Percentiles rank a stretch among this genome's conserved stretches.
Conservation (phyloP, 1,140 invertebrate species). For the Aphidius gifuensis region DNA sequence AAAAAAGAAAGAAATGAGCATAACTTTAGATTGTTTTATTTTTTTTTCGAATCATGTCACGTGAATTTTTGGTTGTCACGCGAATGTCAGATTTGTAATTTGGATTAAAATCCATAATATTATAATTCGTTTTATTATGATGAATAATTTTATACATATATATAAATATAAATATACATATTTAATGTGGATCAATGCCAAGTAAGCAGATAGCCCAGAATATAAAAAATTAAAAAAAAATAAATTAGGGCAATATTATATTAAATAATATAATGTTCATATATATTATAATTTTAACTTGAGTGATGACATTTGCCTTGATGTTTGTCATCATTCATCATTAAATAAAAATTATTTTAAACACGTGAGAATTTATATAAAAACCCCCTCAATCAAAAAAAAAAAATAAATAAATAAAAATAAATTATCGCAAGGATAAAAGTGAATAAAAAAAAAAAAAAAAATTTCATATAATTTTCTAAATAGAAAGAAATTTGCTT, state of each 20-base stretch:
- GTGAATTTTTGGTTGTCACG: conserved; percentile 13
- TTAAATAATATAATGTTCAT: no score
- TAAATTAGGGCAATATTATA: no score
- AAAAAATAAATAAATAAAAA: not conserved
- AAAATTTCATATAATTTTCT: conserved; percentile 3
- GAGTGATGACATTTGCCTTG: no score
- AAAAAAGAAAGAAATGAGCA: not conserved
- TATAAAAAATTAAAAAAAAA: not conserved
- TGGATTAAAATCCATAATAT: not conserved
- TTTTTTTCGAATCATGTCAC: not conserved
- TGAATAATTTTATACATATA: not conserved
- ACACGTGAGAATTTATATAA: no score
- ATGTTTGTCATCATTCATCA: no score
- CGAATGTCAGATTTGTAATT: conserved; percentile 14
- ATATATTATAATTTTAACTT: no score
- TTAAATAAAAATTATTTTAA: no score
- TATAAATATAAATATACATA: not conserved
- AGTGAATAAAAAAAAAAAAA: no score
- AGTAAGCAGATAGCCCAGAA: not conserved
- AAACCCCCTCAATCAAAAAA: not conserved
- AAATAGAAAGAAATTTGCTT: conserved; percentile 11
- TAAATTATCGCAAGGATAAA: conserved; percentile 1
- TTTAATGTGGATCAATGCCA: not conserved
- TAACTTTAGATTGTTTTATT: no score
- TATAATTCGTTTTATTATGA: not conserved